A percentile compares a stretch with the other conserved stretches of the same genome.
Conservation (phyloP, 2,888 invertebrate genomes). For the Pseudococcus longispinus region DNA sequence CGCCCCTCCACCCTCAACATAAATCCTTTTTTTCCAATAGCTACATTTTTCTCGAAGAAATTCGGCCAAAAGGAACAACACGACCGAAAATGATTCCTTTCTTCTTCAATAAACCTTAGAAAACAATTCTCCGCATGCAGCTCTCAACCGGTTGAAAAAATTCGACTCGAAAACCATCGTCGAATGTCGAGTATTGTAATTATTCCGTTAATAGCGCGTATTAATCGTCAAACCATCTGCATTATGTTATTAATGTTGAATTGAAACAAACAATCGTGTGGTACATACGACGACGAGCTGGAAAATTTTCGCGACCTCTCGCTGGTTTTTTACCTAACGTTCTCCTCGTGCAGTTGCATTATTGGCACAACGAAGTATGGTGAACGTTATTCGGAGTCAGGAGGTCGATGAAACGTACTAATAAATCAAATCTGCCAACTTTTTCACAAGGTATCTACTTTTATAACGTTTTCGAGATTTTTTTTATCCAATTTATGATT, state of each 20-base stretch:
- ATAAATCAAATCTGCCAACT: background rate
- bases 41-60: background rate
- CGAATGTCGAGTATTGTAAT: background rate
- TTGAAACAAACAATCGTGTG: background rate
- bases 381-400: background rate
- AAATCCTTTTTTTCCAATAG: background rate
- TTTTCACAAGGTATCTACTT: background rate
- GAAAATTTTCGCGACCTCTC: slow-evolving; percentile 8
- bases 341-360: background rate
- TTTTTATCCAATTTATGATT: background rate
- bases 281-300: background rate
- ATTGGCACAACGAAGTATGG: background rate
- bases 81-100: background rate
- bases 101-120: background rate
- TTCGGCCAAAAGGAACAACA: background rate
- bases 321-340: background rate
- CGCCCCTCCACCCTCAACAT: no score
- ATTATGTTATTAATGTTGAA: background rate
- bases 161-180: background rate
- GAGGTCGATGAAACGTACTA: background rate
- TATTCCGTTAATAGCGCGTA: background rate
- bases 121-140: background rate
- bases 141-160: background rate
- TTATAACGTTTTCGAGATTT: background rate
- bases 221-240: background rate